Percentiles rank a stretch among this genome's conserved stretches.
Evolutionary conservation across 2,797 vertebrate species (phyloP).

Genomic region (Lacerta bilineata): DNA sequence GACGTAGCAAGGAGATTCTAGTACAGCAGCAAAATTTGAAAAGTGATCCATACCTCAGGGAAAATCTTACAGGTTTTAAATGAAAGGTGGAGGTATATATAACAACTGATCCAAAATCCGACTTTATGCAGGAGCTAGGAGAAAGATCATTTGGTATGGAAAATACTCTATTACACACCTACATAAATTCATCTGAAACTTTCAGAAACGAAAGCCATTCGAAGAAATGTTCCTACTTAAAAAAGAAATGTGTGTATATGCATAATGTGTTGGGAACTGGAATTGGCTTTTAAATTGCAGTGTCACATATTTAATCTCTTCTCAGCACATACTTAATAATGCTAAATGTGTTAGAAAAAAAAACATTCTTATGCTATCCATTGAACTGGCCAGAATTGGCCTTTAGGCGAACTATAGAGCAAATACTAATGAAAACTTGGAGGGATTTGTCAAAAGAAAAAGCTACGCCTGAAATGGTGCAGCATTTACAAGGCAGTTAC

Average conservation of each 20-base stretch:
- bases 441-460: not conserved
- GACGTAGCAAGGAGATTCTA: not conserved
- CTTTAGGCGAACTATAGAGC: not conserved
- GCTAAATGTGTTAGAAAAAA: not conserved
- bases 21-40: slow-evolving; percentile 1
- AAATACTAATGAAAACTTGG: not conserved
- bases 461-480: not conserved
- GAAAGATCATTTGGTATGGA: not conserved
- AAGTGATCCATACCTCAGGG: not conserved
- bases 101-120: not conserved
- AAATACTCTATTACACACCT: not conserved
- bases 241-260: not conserved
- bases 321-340: not conserved
- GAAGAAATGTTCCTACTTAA: not conserved
- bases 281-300: not conserved
- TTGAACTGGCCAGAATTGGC: not conserved
- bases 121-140: not conserved
- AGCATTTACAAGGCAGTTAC: not conserved
- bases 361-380: not conserved
- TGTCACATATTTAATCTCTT: not conserved
- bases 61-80: not conserved
- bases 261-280: not conserved
- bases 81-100: not conserved
- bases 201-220: not conserved
- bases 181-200: slow-evolving; percentile 1